Conservation (phyloP, 2,888 invertebrate species). For the Petrolisthes cinctipes region DNA sequence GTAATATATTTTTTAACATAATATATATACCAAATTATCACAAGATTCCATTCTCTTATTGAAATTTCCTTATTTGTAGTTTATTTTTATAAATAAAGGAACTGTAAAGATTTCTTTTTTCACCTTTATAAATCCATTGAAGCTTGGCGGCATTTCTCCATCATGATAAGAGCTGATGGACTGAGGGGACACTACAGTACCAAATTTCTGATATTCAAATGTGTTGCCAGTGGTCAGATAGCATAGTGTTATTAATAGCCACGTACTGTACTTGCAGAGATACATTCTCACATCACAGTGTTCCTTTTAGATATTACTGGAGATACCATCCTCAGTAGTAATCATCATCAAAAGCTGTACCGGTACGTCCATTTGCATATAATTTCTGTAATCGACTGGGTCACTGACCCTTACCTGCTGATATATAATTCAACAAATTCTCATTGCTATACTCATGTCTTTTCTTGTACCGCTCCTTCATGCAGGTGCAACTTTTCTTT, state of each 20-base stretch:
- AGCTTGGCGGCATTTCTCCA: constrained; percentile 39
- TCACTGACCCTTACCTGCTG: constrained; percentile 32
- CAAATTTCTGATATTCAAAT: constrained; percentile 40
- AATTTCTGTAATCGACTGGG: constrained; percentile 25
- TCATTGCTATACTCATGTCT: constrained; percentile 28
- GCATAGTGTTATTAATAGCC: constrained; percentile 29
- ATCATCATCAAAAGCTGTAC: constrained; percentile 26
- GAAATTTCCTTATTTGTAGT: not conserved
- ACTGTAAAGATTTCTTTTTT: not conserved
- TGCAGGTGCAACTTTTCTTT: constrained; percentile 22
- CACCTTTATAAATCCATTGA: constrained; percentile 38
- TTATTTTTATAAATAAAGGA: not conserved
- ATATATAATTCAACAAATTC: constrained; percentile 24
- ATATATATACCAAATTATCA: not conserved
- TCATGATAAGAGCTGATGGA: constrained; percentile 24
- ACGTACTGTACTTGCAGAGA: constrained; percentile 27
- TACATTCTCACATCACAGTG: constrained; percentile 13
- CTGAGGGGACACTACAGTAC: constrained; percentile 36
- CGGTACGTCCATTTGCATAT: constrained; percentile 29
- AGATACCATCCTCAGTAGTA: constrained; percentile 27
- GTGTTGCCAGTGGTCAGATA: constrained; percentile 31
- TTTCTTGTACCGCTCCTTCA: constrained; percentile 26
- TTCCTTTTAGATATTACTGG: constrained; percentile 31
- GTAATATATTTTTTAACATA: not conserved
- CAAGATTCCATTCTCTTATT: not conserved